phyloP scores from a whole-genome alignment of 2,888 invertebrate species.

The Oligia latruncula region DNA sequence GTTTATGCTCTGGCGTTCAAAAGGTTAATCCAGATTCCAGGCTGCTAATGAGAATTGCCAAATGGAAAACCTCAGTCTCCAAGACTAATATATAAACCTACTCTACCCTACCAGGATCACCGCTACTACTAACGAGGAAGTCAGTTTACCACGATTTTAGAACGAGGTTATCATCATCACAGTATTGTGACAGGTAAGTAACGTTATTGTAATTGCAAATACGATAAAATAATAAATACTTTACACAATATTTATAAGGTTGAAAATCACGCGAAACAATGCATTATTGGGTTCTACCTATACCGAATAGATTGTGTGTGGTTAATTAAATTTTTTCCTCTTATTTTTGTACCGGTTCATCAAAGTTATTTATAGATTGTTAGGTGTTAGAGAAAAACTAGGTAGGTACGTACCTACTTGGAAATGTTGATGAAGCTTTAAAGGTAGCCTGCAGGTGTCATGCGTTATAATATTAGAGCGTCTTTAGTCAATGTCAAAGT shows the following conservation, averaged over 20 bases:
- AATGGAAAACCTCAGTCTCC: background rate
- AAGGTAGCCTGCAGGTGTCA: background rate
- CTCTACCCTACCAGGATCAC: background rate
- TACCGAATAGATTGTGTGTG: no score
- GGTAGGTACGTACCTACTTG: background rate
- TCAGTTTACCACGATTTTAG: background rate
- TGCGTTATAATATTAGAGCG: background rate
- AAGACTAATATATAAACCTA: background rate
- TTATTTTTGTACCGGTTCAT: background rate
- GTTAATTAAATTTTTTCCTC: background rate
- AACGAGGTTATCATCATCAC: background rate
- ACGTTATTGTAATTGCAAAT: slow-evolving; percentile 12
- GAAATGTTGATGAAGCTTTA: background rate
- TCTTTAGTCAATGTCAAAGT: background rate
- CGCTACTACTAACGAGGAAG: background rate
- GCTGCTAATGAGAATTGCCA: no score
- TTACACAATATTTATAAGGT: background rate
- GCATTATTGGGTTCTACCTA: background rate
- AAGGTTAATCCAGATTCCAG: no score
- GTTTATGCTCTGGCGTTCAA: no score
- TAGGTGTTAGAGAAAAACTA: background rate
- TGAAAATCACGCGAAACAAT: slow-evolving; percentile 3
- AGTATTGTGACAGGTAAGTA: background rate
- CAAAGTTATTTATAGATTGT: background rate
- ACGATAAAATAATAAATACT: slow-evolving; percentile 9